Conservation (phyloP, 2,797 vertebrate genomes). For the Hemitrygon akajei region DNA sequence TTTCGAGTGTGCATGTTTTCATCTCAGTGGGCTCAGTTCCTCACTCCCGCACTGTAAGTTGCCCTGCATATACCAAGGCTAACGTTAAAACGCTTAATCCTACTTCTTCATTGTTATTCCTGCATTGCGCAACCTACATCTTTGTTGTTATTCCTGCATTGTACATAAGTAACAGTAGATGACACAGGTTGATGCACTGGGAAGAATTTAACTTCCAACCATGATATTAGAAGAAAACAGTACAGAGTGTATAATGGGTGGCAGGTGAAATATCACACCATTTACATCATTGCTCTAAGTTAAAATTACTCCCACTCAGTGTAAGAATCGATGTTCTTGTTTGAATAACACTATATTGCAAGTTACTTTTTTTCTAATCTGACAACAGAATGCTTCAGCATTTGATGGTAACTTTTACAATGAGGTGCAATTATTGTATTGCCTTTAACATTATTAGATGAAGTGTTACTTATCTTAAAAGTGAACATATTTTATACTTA, state of each 20-base stretch:
- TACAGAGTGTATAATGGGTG: background rate
- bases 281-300: background rate
- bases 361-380: background rate
- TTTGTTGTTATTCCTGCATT: too few relatives aligned
- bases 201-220: background rate
- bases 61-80: too few relatives aligned
- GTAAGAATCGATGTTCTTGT: background rate
- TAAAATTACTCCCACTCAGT: conserved; percentile 15
- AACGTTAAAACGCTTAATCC: too few relatives aligned
- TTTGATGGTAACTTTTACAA: background rate
- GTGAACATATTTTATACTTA: background rate
- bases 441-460: background rate
- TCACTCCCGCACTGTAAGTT: too few relatives aligned
- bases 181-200: background rate
- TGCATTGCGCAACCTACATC: too few relatives aligned
- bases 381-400: background rate
- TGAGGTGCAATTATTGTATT: background rate
- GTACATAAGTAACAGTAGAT: background rate
- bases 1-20: too few relatives aligned
- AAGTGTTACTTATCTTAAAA: background rate
- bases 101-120: too few relatives aligned
- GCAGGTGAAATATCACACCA: background rate
- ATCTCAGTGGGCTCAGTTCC: too few relatives aligned
- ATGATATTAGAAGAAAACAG: background rate
- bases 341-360: background rate